phyloP scores from a whole-genome alignment of 2,113 vertebrate genomes.

The Rostratula benghalensis region DNA sequence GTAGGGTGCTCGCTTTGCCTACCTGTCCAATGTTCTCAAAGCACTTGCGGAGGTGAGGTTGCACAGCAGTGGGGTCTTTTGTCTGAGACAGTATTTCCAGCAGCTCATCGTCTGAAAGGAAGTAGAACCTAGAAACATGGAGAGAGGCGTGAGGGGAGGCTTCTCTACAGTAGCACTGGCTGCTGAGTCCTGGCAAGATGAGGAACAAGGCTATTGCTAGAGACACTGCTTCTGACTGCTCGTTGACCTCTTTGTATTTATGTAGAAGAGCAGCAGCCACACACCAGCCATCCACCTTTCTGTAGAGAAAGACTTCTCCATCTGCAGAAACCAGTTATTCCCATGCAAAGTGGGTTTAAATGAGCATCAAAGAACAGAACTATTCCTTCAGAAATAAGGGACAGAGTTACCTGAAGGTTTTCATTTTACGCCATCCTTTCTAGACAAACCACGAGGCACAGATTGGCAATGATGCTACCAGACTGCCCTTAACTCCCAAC shows the following conservation, averaged over 20 bases:
- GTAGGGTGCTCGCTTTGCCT: not conserved
- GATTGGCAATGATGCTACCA: fast-evolving
- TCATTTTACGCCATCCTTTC: not conserved
- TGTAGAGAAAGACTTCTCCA: not conserved
- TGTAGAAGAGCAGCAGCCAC: not conserved
- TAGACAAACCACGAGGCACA: not conserved
- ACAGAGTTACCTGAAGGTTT: not conserved
- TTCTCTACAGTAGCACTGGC: not conserved
- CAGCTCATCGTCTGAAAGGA: constrained; percentile 92
- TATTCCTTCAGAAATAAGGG: not conserved
- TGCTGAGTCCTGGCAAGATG: not conserved
- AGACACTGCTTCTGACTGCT: not conserved
- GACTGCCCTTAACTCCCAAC: not conserved
- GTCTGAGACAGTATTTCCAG: constrained; percentile 92
- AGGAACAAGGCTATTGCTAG: not conserved
- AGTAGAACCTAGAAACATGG: constrained; percentile 85
- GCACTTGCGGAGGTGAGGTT: constrained; percentile 90
- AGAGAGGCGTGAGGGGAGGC: not conserved
- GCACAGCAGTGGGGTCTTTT: constrained; percentile 90
- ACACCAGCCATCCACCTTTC: not conserved
- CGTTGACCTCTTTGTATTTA: not conserved
- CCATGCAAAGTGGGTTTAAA: not conserved
- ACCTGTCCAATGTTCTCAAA: constrained; percentile 91
- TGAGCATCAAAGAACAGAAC: not conserved
- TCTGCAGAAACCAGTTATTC: not conserved